These are phyloP conservation scores for Drosophila gaucha DNA, from an alignment of 2,888 invertebrate species.

Conservation along the genomic window DNA sequence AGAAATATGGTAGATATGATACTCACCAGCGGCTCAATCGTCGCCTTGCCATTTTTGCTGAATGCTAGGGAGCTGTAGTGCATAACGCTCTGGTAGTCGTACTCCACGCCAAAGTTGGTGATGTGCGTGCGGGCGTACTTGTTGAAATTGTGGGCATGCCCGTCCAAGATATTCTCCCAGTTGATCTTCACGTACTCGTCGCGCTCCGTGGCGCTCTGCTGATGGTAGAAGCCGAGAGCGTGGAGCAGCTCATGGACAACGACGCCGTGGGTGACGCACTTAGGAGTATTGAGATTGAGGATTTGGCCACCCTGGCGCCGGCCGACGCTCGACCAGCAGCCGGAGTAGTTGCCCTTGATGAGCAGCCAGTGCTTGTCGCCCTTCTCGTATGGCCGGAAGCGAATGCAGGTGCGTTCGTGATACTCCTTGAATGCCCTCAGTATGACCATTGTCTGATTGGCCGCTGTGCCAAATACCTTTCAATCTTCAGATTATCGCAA, in stretches of 20 bases:
- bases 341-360: constrained; percentile 86
- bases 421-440: constrained; percentile 87
- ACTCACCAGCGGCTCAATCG: constrained; percentile 87
- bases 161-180: constrained; percentile 88
- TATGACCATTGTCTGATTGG: constrained; percentile 85
- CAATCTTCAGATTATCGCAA: constrained; percentile 25
- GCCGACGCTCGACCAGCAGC: constrained; percentile 90
- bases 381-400: constrained; percentile 87
- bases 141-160: constrained; percentile 87
- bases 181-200: constrained; percentile 90
- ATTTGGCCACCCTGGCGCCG: constrained; percentile 87
- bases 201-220: constrained; percentile 91
- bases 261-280: constrained; percentile 88
- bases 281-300: constrained; percentile 86
- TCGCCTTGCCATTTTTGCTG: constrained; percentile 88
- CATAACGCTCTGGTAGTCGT: constrained; percentile 91
- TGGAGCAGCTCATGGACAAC: constrained; percentile 92
- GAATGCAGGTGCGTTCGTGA: constrained; percentile 87
- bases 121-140: constrained; percentile 88
- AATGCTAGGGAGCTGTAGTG: constrained; percentile 90
- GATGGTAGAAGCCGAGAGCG: constrained; percentile 92
- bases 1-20: no score
- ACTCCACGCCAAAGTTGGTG: constrained; percentile 88
- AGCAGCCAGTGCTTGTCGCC: constrained; percentile 87
- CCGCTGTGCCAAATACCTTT: constrained; percentile 72